Evolutionary conservation across 2,113 vertebrate genomes (phyloP).

Genomic region (Prinia subflava): DNA sequence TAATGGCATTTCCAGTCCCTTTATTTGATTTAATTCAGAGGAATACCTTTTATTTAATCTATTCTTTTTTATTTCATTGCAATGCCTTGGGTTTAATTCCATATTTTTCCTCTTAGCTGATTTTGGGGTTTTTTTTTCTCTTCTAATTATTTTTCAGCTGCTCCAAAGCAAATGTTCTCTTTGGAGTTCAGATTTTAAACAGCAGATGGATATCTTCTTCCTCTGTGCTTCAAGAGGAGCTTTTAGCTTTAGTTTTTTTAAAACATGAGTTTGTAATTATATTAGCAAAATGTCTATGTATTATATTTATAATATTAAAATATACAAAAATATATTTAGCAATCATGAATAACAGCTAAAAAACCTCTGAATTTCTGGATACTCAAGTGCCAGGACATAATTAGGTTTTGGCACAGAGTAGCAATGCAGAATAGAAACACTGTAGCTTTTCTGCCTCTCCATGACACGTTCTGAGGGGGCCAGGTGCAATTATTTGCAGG

Average conservation of each 20-base stretch:
- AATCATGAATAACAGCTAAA: not conserved
- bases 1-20: not conserved
- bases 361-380: not conserved
- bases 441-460: not conserved
- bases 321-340: not conserved
- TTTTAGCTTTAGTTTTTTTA: not conserved
- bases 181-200: constrained; percentile 14
- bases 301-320: not conserved
- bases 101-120: not conserved
- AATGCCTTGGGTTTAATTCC: not conserved
- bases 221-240: not conserved
- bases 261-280: not conserved
- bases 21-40: not conserved
- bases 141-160: constrained; percentile 19
- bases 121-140: not conserved
- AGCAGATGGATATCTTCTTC: not conserved
- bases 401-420: not conserved
- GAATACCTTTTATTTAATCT: not conserved
- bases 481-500: not conserved
- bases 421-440: not conserved
- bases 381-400: not conserved
- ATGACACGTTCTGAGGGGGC: not conserved
- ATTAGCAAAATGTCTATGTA: not conserved
- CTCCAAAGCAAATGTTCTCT: constrained; percentile 10
- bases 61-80: not conserved